These are phyloP conservation scores for Lerema accius DNA, from an alignment of 1,140 invertebrate species.

Conservation along the genomic window DNA sequence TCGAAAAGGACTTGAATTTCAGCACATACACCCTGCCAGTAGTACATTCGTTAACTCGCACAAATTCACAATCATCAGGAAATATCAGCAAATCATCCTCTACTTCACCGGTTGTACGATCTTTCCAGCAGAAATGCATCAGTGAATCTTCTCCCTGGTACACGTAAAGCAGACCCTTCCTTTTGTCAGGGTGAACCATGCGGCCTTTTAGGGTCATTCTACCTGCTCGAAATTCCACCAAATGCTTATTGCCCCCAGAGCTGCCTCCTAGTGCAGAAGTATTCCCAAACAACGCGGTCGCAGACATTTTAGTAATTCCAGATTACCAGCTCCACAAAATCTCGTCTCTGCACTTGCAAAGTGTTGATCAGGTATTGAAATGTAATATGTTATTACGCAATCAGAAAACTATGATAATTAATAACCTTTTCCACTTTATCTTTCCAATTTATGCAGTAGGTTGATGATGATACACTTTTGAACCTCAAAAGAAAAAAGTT, in stretches of 20 bases:
- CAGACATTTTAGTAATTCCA: conserved; percentile 76
- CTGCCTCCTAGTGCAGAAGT: conserved; percentile 88
- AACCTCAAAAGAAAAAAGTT: not conserved
- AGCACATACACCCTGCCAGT: conserved; percentile 98
- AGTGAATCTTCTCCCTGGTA: conserved; percentile 97
- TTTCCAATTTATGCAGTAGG: not conserved
- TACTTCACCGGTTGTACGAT: conserved; percentile 88
- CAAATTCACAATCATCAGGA: conserved; percentile 99
- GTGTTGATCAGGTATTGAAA: not conserved
- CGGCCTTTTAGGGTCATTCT: conserved; percentile 97
- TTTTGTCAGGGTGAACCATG: conserved; percentile 97
- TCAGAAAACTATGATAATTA: too few relatives aligned
- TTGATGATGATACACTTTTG: not conserved
- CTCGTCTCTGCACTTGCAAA: not conserved
- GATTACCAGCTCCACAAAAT: not conserved
- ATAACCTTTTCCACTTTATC: not conserved
- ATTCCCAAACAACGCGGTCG: conserved; percentile 89
- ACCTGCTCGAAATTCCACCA: conserved; percentile 97
- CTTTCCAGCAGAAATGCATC: conserved; percentile 99
- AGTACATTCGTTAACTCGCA: conserved; percentile 96
- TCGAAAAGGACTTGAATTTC: conserved; percentile 96
- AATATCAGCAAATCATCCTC: conserved; percentile 98
- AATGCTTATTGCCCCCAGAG: conserved; percentile 93
- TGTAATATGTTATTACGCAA: too few relatives aligned
- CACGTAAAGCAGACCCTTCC: conserved; percentile 97